Conservation (phyloP, 2,888 invertebrate species). For the Rhingia rostrata region DNA sequence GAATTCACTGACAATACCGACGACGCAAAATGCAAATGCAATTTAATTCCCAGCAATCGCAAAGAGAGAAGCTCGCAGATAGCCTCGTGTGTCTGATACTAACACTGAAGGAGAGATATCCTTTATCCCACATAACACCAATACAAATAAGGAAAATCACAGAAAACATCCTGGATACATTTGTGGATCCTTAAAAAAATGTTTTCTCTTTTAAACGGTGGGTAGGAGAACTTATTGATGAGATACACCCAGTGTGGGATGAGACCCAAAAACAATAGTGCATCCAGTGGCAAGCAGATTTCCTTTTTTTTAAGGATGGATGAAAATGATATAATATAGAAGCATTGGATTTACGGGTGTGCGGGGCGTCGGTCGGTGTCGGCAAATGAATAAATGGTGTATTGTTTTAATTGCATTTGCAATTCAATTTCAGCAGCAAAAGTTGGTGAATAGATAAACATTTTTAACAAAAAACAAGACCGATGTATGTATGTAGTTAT, state of each 20-base stretch:
- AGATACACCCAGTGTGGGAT: background rate
- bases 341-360: slow-evolving; percentile 9
- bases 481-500: slow-evolving; percentile 4
- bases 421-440: slow-evolving; percentile 51
- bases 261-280: background rate
- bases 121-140: background rate
- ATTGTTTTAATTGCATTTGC: slow-evolving; percentile 52
- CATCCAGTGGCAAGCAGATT: background rate
- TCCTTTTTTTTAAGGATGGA: slow-evolving; percentile 4
- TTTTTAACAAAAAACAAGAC: slow-evolving; percentile 27
- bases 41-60: slow-evolving; percentile 23
- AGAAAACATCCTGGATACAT: slow-evolving; percentile 13
- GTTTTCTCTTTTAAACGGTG: slow-evolving; percentile 14
- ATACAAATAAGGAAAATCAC: background rate
- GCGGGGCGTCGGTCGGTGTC: background rate
- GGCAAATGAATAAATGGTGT: slow-evolving; percentile 41
- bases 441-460: slow-evolving; percentile 44
- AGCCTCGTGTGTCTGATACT: background rate
- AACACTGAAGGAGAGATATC: background rate
- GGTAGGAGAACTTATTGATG: background rate
- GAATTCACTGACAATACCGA: slow-evolving; percentile 2
- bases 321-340: slow-evolving; percentile 27
- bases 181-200: slow-evolving; percentile 27
- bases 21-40: slow-evolving; percentile 31
- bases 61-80: slow-evolving; percentile 9